phyloP scores from a whole-genome alignment of 2,888 invertebrate genomes.

The Melinaea marsaeus region DNA sequence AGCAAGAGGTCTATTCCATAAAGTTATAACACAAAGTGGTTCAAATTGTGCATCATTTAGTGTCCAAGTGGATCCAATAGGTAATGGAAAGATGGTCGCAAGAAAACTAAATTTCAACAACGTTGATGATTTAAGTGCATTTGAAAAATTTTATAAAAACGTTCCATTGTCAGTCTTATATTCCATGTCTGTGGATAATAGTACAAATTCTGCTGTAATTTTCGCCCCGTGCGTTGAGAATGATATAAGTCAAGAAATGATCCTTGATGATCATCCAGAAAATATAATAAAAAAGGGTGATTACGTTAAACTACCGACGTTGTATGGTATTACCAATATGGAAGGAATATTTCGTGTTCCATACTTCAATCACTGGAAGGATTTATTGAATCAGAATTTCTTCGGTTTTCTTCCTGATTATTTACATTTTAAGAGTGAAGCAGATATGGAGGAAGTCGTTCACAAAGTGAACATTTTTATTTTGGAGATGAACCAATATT shows the following conservation, averaged over 20 bases:
- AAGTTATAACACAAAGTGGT: constrained; percentile 51
- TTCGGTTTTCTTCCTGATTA: constrained; percentile 48
- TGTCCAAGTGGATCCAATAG: constrained; percentile 44
- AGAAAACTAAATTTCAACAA: constrained; percentile 36
- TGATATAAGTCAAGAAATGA: constrained; percentile 35
- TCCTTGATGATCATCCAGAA: constrained; percentile 42
- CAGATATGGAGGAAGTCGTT: constrained; percentile 40
- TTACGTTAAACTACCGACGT: constrained; percentile 40
- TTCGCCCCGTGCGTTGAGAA: constrained; percentile 40
- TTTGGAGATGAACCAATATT: constrained; percentile 39
- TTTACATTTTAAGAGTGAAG: constrained; percentile 40
- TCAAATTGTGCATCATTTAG: constrained; percentile 36
- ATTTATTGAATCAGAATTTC: constrained; percentile 45
- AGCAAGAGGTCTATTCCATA: constrained; percentile 46
- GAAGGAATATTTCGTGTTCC: constrained; percentile 35
- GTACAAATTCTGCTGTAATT: constrained; percentile 28
- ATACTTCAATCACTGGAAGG: constrained; percentile 38
- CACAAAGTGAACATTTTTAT: constrained; percentile 37
- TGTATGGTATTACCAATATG: constrained; percentile 44
- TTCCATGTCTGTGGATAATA: constrained; percentile 22
- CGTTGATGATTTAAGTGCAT: constrained; percentile 38
- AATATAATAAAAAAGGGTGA: constrained; percentile 39
- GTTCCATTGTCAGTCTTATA: constrained; percentile 36
- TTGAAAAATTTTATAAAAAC: constrained; percentile 49
- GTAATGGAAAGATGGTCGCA: constrained; percentile 45